These are phyloP conservation scores for Lordiphosa collinella DNA, from an alignment of 1,140 invertebrate genomes.

Conservation along the genomic window DNA sequence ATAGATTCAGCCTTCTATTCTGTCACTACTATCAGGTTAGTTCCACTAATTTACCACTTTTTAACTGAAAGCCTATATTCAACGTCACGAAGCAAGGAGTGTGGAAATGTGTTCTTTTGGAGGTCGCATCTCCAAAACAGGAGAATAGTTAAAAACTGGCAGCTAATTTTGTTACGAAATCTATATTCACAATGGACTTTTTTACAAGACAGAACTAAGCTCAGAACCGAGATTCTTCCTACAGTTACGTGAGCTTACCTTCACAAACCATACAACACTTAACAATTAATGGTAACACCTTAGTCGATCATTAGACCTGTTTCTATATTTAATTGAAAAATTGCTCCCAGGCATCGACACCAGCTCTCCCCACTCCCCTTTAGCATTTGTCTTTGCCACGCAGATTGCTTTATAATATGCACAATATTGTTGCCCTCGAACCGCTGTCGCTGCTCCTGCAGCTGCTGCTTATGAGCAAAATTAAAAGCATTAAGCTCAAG, in stretches of 20 bases:
- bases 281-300: background rate
- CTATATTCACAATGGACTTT: background rate
- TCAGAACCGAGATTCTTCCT: too few species aligned
- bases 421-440: slow-evolving; percentile 13
- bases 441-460: background rate
- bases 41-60: too few species aligned
- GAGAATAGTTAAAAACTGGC: too few species aligned
- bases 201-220: background rate
- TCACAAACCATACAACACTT: too few species aligned
- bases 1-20: too few species aligned
- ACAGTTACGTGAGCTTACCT: too few species aligned
- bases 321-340: slow-evolving; percentile 28
- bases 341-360: slow-evolving; percentile 1
- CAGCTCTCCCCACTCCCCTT: background rate
- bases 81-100: too few species aligned
- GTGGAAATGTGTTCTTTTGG: too few species aligned
- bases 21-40: too few species aligned
- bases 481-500: slow-evolving; percentile 64
- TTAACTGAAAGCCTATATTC: too few species aligned
- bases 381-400: background rate
- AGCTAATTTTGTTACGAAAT: too few species aligned
- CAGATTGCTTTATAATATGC: slow-evolving; percentile 7
- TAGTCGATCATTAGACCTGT: slow-evolving; percentile 1
- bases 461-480: slow-evolving; percentile 37
- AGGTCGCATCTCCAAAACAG: too few species aligned